Evolutionary conservation across 2,797 vertebrate genomes (phyloP).

Genomic region (Dallia pectoralis): DNA sequence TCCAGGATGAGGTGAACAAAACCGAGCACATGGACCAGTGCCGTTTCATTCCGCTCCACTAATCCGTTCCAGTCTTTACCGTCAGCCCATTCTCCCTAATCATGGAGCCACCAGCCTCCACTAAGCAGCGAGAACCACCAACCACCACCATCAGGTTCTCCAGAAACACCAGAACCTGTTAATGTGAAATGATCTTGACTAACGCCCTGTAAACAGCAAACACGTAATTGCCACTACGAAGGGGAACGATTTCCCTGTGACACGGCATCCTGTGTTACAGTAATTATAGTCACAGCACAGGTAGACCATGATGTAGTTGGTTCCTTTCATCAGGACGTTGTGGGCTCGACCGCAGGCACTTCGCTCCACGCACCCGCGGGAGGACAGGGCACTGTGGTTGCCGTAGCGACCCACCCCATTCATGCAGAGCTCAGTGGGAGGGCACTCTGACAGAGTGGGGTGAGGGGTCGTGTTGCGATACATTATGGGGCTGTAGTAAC

Average conservation of each 20-base stretch:
- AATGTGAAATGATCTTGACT: background rate
- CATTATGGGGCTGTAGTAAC: slow-evolving; percentile 64
- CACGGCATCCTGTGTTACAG: slow-evolving; percentile 58
- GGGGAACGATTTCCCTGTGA: slow-evolving; percentile 3
- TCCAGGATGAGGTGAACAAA: too few species aligned
- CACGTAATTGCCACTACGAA: slow-evolving; percentile 28
- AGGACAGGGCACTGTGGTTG: slow-evolving; percentile 50
- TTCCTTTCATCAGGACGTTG: slow-evolving; percentile 40
- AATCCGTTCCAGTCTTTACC: too few species aligned
- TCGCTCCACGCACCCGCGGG: slow-evolving; percentile 57
- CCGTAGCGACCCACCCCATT: slow-evolving; percentile 56
- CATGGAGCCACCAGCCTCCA: too few species aligned
- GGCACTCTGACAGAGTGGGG: slow-evolving; percentile 53
- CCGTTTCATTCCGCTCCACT: too few species aligned
- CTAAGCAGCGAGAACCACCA: background rate
- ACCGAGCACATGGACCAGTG: too few species aligned
- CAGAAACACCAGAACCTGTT: background rate
- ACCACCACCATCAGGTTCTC: background rate
- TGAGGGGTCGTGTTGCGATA: slow-evolving; percentile 5
- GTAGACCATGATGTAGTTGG: slow-evolving; percentile 51
- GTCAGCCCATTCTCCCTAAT: too few species aligned
- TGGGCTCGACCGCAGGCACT: slow-evolving; percentile 41
- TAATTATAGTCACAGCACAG: slow-evolving; percentile 61
- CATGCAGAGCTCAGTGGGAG: slow-evolving; percentile 58
- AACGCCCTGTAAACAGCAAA: background rate